phyloP scores from a whole-genome alignment of 2,113 vertebrate genomes.

The Poecile atricapillus region DNA sequence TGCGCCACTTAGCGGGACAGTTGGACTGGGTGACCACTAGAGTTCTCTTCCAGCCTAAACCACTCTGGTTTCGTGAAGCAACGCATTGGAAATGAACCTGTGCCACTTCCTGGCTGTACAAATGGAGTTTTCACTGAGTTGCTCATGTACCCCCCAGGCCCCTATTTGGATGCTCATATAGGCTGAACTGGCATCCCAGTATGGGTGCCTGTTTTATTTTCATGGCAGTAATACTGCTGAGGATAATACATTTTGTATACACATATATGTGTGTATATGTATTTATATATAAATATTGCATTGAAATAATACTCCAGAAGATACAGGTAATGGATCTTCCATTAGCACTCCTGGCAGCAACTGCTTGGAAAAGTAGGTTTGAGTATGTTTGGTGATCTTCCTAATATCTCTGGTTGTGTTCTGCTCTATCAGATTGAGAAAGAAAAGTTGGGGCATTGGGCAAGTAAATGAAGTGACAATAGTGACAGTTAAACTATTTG shows the following conservation, averaged over 20 bases:
- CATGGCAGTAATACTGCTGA: background rate
- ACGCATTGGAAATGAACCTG: background rate
- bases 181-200: background rate
- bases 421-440: background rate
- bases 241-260: background rate
- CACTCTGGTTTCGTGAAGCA: background rate
- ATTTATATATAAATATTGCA: too few relatives aligned
- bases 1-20: background rate
- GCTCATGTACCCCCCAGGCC: accelerated
- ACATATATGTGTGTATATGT: accelerated
- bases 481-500: background rate
- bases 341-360: background rate
- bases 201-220: background rate
- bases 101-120: background rate
- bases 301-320: background rate
- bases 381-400: background rate
- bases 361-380: background rate
- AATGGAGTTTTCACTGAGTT: background rate
- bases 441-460: accelerated
- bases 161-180: accelerated
- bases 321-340: background rate
- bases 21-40: background rate
- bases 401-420: background rate
- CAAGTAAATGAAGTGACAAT: background rate
- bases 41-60: background rate